A percentile compares a stretch with the other conserved stretches of the same genome.
These are phyloP conservation scores for Drosophila eugracilis DNA, from an alignment of 1,140 invertebrate genomes.

Conservation along the genomic window DNA sequence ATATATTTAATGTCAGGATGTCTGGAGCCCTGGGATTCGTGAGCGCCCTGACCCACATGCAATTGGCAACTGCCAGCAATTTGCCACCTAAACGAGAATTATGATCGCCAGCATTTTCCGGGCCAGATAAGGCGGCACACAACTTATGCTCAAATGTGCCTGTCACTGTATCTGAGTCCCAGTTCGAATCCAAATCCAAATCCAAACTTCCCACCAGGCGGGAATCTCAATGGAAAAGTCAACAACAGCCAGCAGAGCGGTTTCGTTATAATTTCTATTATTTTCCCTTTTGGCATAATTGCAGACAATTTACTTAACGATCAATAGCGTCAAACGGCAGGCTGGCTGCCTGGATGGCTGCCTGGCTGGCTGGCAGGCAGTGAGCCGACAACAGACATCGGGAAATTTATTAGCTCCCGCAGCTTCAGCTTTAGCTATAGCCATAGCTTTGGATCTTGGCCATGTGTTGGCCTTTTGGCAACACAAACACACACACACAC, in stretches of 20 bases:
- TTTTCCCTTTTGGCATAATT: conserved; percentile 84
- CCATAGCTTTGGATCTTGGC: conserved; percentile 21
- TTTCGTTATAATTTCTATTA: conserved; percentile 84
- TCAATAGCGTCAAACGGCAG: conserved; percentile 77
- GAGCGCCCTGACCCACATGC: conserved; percentile 75
- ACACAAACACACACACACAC: conserved; percentile 3
- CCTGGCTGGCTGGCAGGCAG: conserved; percentile 49
- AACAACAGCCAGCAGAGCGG: conserved; percentile 70
- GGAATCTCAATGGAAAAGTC: conserved; percentile 62
- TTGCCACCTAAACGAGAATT: conserved; percentile 79
- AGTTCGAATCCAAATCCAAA: not conserved
- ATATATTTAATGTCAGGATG: conserved; percentile 76
- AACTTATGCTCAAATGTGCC: conserved; percentile 69
- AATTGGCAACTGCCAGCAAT: conserved; percentile 75
- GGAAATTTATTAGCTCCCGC: conserved; percentile 82
- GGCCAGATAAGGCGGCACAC: conserved; percentile 57
- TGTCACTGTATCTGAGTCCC: conserved; percentile 22
- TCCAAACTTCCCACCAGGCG: conserved; percentile 62
- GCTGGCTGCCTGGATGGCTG: conserved; percentile 48
- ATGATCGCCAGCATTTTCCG: conserved; percentile 77
- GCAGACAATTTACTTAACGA: conserved; percentile 83
- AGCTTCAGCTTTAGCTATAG: conserved; percentile 50
- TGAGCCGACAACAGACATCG: conserved; percentile 40
- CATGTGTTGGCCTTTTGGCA: conserved; percentile 71
- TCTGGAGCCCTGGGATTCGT: conserved; percentile 42